A percentile compares a stretch with the other conserved stretches of the same genome.
phyloP scores from a whole-genome alignment of 1,140 invertebrate species.

The Leptopilina boulardi region DNA sequence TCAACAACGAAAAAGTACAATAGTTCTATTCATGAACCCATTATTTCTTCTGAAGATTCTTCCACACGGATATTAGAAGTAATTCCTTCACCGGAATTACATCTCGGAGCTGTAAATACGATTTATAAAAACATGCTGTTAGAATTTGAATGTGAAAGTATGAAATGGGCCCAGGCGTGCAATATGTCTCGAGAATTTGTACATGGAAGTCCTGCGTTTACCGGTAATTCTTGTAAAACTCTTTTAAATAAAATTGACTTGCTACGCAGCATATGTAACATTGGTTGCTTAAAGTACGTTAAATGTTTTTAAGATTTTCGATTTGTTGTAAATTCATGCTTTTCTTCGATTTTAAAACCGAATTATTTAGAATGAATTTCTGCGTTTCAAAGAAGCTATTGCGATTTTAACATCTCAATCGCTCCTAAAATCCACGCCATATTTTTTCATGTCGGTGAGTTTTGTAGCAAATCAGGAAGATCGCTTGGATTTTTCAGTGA shows the following conservation, averaged over 20 bases:
- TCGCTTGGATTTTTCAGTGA: neutral
- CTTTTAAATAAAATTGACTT: neutral
- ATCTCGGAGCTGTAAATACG: neutral
- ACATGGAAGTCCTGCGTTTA: neutral
- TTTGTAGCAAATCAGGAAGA: neutral
- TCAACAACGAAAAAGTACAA: neutral
- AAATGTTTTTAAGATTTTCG: too few species aligned
- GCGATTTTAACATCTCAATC: neutral
- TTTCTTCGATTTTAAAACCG: neutral
- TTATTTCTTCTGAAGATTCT: neutral
- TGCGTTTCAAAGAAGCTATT: neutral
- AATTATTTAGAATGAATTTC: neutral
- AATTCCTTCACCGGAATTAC: neutral
- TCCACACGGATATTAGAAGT: neutral
- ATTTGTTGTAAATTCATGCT: neutral
- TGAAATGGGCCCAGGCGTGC: neutral
- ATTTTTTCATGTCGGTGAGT: neutral
- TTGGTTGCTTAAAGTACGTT: too few species aligned
- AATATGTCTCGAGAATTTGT: neutral
- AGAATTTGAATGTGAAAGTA: neutral
- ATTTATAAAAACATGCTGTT: neutral
- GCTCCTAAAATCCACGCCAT: neutral
- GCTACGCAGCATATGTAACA: neutral
- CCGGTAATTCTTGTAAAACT: neutral
- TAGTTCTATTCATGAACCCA: neutral